A percentile compares a stretch with the other conserved stretches of the same genome.
Conservation (phyloP, 2,113 vertebrate species). For the Oncorhynchus clarkii region DNA sequence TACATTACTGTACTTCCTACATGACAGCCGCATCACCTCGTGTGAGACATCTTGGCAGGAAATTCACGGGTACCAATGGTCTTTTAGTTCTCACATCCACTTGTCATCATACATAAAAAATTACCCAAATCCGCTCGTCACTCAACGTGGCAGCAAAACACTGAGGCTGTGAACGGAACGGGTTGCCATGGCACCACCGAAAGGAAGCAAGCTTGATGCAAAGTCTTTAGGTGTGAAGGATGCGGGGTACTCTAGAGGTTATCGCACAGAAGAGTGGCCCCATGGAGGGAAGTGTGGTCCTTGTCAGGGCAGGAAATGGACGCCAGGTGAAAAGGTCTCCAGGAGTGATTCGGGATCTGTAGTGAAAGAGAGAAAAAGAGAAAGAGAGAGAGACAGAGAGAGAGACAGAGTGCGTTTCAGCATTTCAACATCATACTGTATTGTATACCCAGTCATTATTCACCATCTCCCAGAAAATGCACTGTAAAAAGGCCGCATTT, state of each 20-base stretch:
- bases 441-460: too few species aligned
- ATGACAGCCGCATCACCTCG: neutral
- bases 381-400: neutral
- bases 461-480: too few species aligned
- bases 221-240: neutral
- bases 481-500: too few species aligned
- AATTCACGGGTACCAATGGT: neutral
- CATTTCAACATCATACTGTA: neutral
- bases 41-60: neutral
- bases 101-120: slow-evolving; percentile 3
- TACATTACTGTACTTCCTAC: neutral
- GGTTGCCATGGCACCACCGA: slow-evolving; percentile 23
- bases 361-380: neutral
- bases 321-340: neutral
- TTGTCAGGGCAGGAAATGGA: neutral
- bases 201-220: slow-evolving; percentile 12
- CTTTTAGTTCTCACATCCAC: neutral
- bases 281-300: neutral
- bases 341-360: neutral
- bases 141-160: slow-evolving; percentile 15
- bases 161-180: neutral
- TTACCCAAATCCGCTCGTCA: neutral
- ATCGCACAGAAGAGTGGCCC: neutral
- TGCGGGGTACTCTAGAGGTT: neutral
- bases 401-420: neutral